Conservation (phyloP, 2,888 invertebrate genomes). For the Conops quadrifasciatus region DNA sequence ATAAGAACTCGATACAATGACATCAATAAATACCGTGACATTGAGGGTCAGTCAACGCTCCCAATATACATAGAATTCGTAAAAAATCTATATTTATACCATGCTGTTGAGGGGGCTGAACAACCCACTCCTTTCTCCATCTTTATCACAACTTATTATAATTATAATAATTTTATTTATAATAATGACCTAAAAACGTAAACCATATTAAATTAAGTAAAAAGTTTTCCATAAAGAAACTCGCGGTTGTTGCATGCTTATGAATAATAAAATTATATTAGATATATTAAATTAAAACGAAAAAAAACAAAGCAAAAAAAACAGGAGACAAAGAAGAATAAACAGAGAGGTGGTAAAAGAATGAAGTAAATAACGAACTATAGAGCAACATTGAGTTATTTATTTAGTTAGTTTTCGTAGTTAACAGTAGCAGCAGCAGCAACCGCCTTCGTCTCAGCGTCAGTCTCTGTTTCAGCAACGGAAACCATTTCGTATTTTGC, state of each 20-base stretch:
- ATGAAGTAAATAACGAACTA: not conserved
- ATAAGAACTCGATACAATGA: too few relatives aligned
- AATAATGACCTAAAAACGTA: not conserved
- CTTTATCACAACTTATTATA: too few relatives aligned
- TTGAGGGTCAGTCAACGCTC: too few relatives aligned
- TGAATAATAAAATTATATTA: constrained; percentile 10
- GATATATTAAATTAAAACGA: not conserved
- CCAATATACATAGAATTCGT: too few relatives aligned
- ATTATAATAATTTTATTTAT: not conserved
- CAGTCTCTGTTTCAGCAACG: not conserved
- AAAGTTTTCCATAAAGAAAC: not conserved
- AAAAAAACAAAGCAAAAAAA: constrained; percentile 14
- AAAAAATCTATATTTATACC: too few relatives aligned
- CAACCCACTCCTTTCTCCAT: too few relatives aligned
- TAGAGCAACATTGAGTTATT: not conserved
- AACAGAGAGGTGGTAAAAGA: not conserved
- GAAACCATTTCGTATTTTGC: too few relatives aligned
- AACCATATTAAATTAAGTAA: not conserved
- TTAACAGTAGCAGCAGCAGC: not conserved
- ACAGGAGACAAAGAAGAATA: not conserved
- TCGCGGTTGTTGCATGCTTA: not conserved
- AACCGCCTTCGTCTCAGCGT: not conserved
- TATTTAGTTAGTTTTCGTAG: not conserved
- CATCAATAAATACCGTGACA: too few relatives aligned
- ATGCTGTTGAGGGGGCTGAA: too few relatives aligned